Evolutionary conservation across 2,113 vertebrate species (phyloP).

Genomic region (Nothocercus julius): DNA sequence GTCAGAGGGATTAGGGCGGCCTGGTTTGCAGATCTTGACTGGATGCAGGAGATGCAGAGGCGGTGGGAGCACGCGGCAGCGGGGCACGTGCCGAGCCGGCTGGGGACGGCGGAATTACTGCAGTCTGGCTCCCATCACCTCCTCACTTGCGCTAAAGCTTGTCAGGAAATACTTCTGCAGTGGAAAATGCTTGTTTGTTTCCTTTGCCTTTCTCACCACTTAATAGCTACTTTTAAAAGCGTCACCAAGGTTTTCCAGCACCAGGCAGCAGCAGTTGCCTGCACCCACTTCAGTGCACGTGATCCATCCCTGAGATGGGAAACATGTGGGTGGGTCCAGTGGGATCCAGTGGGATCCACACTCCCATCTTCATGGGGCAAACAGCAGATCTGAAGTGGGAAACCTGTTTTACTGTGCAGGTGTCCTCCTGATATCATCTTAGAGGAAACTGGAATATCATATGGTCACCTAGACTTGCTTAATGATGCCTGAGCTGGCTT

Average conservation of each 20-base stretch:
- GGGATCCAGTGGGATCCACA: background rate
- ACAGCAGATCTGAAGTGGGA: background rate
- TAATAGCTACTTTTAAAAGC: background rate
- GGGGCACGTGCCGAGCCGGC: accelerated
- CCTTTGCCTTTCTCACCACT: background rate
- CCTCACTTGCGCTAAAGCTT: background rate
- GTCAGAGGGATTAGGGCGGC: background rate
- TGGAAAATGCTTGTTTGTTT: background rate
- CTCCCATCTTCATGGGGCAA: background rate
- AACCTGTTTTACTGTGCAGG: background rate
- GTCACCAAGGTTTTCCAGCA: background rate
- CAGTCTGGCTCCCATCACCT: background rate
- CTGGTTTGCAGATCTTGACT: background rate
- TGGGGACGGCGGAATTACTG: background rate
- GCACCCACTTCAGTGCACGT: accelerated
- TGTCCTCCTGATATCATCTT: background rate
- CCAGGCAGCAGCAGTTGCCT: background rate
- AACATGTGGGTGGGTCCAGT: background rate
- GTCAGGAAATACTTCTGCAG: background rate
- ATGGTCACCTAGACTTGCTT: background rate
- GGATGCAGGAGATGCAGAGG: background rate
- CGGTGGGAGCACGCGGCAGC: background rate
- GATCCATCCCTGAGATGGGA: background rate
- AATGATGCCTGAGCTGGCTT: background rate
- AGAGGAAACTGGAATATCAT: background rate